Percentiles rank a stretch among this genome's conserved stretches.
Conservation (phyloP, 2,888 invertebrate genomes). For the Leucophenga montana region DNA sequence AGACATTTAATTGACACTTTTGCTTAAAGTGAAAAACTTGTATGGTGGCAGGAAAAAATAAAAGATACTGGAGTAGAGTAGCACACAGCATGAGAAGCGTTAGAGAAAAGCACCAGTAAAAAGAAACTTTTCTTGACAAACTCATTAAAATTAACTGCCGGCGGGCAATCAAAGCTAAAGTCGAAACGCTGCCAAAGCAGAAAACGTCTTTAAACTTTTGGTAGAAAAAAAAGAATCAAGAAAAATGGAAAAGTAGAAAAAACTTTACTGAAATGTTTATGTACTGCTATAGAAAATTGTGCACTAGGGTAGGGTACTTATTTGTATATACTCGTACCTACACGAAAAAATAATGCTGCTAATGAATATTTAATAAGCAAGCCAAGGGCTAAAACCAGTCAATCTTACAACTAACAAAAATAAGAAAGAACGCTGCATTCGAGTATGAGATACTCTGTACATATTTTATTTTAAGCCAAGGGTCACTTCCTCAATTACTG, state of each 20-base stretch:
- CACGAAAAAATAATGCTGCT: slow-evolving; percentile 38
- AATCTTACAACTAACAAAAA: too few relatives aligned
- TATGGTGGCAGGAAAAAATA: background rate
- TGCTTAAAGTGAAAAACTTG: slow-evolving; percentile 26
- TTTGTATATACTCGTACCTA: background rate
- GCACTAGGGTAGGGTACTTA: background rate
- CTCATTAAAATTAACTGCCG: slow-evolving; percentile 59
- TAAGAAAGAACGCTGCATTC: too few relatives aligned
- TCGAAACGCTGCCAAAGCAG: background rate
- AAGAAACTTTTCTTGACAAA: slow-evolving; percentile 51
- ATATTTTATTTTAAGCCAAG: too few relatives aligned
- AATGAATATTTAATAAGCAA: slow-evolving; percentile 70
- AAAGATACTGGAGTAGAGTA: slow-evolving; percentile 1
- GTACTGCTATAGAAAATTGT: slow-evolving; percentile 3
- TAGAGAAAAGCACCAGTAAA: slow-evolving; percentile 13
- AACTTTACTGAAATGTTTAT: slow-evolving; percentile 7
- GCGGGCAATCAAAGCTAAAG: slow-evolving; percentile 32
- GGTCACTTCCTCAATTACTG: too few relatives aligned
- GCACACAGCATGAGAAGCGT: slow-evolving; percentile 14
- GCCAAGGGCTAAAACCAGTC: slow-evolving; percentile 1
- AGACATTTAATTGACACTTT: slow-evolving; percentile 33
- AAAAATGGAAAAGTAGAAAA: slow-evolving; percentile 24
- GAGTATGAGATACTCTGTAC: too few relatives aligned
- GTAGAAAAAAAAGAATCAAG: slow-evolving; percentile 11
- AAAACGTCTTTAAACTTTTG: background rate